Evolutionary conservation across 2,113 vertebrate genomes (phyloP).

Genomic region (Dinomys branickii): DNA sequence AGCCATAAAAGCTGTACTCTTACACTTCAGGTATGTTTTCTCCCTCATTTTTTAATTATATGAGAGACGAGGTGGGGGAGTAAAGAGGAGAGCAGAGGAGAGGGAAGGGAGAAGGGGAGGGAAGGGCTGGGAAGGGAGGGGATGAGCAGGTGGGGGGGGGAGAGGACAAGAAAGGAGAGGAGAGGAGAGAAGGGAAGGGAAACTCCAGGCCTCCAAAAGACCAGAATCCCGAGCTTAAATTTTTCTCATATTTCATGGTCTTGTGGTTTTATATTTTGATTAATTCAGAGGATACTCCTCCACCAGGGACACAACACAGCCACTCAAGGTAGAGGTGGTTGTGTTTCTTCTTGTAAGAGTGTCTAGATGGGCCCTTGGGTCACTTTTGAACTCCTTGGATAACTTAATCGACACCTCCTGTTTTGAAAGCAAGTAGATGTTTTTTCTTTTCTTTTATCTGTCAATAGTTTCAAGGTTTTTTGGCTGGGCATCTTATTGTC

Average conservation of each 20-base stretch:
- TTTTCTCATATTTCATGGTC: background rate
- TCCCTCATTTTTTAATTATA: no score
- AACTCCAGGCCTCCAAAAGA: background rate
- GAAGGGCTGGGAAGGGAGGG: background rate
- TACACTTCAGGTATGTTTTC: no score
- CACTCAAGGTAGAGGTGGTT: background rate
- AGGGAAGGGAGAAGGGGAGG: no score
- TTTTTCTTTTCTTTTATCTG: background rate
- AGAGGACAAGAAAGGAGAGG: no score
- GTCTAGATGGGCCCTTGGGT: background rate
- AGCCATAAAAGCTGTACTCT: no score
- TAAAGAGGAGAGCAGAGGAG: no score
- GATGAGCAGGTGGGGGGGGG: no score
- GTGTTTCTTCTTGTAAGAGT: background rate
- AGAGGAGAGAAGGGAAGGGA: no score
- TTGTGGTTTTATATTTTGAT: conserved; percentile 7
- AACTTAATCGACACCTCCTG: background rate
- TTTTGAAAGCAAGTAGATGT: background rate
- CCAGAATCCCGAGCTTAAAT: conserved; percentile 25
- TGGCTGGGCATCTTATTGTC: background rate
- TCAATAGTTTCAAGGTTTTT: background rate
- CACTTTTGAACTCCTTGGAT: background rate
- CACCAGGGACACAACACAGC: background rate
- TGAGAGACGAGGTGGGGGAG: no score
- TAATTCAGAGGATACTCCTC: background rate